phyloP scores from a whole-genome alignment of 23 tunicate species.

The Corella eumyota region DNA sequence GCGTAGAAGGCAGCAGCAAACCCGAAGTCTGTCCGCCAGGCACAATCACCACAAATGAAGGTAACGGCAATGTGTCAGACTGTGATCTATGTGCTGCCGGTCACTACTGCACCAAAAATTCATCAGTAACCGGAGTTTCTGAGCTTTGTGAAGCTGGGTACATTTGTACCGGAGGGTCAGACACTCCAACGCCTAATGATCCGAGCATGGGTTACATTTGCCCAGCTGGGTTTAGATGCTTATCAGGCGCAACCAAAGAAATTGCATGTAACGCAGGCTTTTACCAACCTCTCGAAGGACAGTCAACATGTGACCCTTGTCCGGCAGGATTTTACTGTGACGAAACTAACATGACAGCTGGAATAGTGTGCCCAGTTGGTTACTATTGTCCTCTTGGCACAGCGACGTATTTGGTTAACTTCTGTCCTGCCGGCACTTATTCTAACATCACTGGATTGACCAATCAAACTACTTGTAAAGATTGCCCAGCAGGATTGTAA shows the following conservation, averaged over 20 bases:
- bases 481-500: slow-evolving; percentile 87
- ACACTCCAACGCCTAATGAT: slow-evolving; percentile 45
- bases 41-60: slow-evolving; percentile 10
- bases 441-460: slow-evolving; percentile 31
- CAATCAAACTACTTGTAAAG: slow-evolving; percentile 18
- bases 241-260: slow-evolving; percentile 12
- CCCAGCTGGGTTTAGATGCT: slow-evolving; percentile 60
- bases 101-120: slow-evolving; percentile 38
- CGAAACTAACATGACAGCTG: slow-evolving; percentile 15
- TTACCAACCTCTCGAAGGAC: slow-evolving; percentile 40
- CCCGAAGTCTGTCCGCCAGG: slow-evolving; percentile 68
- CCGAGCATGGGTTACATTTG: slow-evolving; percentile 54
- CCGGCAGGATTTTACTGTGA: slow-evolving; percentile 56
- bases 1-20: slow-evolving; percentile 33
- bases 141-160: slow-evolving; percentile 41
- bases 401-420: not conserved
- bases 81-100: slow-evolving; percentile 58
- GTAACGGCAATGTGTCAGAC: slow-evolving; percentile 15
- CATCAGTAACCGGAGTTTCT: slow-evolving; percentile 13
- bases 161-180: slow-evolving; percentile 74
- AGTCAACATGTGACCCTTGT: slow-evolving; percentile 40
- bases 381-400: slow-evolving; percentile 44
- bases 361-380: slow-evolving; percentile 57
- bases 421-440: slow-evolving; percentile 57
- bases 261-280: slow-evolving; percentile 22